Evolutionary conservation across 2,888 invertebrate genomes (phyloP).

Genomic region (Heliconius cydno): DNA sequence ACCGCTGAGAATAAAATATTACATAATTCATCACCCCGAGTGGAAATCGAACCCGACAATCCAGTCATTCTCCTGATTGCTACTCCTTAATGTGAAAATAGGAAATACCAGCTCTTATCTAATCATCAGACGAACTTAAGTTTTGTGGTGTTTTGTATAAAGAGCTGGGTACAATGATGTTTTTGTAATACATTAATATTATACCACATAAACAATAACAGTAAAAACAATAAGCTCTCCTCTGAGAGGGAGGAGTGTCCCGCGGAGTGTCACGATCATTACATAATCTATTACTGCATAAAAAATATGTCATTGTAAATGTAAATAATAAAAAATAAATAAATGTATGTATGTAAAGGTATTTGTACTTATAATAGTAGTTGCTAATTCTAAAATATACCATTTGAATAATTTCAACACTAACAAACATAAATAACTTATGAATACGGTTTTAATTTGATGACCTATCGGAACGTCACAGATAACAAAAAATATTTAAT

Average conservation of each 20-base stretch:
- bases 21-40: too few relatives aligned
- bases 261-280: background rate
- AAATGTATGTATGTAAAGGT: background rate
- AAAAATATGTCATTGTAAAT: background rate
- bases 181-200: too few relatives aligned
- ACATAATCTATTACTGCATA: background rate
- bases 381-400: background rate
- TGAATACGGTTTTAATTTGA: background rate
- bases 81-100: too few relatives aligned
- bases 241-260: background rate
- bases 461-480: background rate
- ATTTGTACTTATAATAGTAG: background rate
- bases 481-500: background rate
- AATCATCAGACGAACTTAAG: too few relatives aligned
- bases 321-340: background rate
- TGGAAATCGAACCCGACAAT: too few relatives aligned
- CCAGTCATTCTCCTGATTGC: too few relatives aligned
- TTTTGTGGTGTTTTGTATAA: too few relatives aligned
- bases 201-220: background rate
- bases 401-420: background rate
- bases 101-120: too few relatives aligned
- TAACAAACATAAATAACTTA: background rate
- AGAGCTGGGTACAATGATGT: too few relatives aligned
- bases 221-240: background rate
- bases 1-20: too few relatives aligned